Evolutionary conservation across 2,888 invertebrate species (phyloP), one percentile per base, ranked within the genome.

Genomic region (Glaucopsyche alexis): DNA sequence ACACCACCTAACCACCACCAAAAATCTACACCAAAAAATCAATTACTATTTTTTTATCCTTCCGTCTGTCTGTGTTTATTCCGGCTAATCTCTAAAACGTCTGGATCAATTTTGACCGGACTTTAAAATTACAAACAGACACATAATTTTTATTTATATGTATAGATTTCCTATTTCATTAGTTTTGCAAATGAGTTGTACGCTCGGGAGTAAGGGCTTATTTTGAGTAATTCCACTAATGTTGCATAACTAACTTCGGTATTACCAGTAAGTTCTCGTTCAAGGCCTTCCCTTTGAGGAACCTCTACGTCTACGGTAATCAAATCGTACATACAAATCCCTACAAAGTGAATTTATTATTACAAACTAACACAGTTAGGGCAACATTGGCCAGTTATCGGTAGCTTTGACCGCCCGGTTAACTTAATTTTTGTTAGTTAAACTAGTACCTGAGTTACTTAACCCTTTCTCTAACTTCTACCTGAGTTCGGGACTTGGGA

Each of bases 361-460:
- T 29, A 47, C 67, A 16, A 67, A 45, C 42, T 49, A 47, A 49
- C 49, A 69, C 13, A 29, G 69, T 69, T 69, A 69, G 19, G 69
- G 47, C 19, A 69, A 47, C 66, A 66, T 67, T 69, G 45, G 47
- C 29, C 69, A 19, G 47, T 69, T 69, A 49, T 69, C 69, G 47
- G 69, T 29, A 47, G 69, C 69, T 69, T 69, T 69, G 69, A 69
- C 69, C 69, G 40, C 50, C 19, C 16, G 49, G 50, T 50, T 50
- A 72, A 72, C 66, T 50, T 42, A 66, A 72, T 52, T 72, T 72
- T 72, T 67, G 67, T 67, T 72, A 72, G 38, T 72, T 66, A 67
- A 67, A 67, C 66, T 66, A 13, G 50, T 40, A 49, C 45, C 65
- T 67, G 70, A 72, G 64, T 71, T 42, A 72, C 69, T 73, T 65